phyloP scores from a whole-genome alignment of 2,888 invertebrate species.

The Agriopis aurantiaria region DNA sequence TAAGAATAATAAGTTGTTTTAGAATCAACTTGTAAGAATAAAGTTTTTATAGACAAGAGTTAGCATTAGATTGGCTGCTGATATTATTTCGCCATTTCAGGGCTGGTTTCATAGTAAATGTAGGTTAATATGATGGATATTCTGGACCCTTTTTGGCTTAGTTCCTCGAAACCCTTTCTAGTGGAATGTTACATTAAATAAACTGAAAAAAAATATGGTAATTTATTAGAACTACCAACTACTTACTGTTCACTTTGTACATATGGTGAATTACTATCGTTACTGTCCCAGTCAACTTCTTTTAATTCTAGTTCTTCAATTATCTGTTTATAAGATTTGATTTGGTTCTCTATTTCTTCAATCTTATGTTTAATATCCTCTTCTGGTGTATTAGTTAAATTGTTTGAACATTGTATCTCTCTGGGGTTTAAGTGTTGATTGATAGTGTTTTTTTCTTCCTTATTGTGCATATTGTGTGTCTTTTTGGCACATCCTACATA shows the following conservation, averaged over 20 bases:
- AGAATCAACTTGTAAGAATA: no score
- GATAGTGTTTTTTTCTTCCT: background rate
- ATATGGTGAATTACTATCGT: slow-evolving; percentile 25
- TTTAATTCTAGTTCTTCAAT: slow-evolving; percentile 28
- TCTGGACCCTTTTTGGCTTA: no score
- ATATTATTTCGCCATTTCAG: no score
- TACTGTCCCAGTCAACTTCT: slow-evolving; percentile 30
- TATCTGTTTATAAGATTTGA: background rate
- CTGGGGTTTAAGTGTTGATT: background rate
- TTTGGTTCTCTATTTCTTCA: slow-evolving; percentile 7
- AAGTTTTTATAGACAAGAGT: no score
- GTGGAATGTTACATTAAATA: background rate
- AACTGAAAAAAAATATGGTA: background rate
- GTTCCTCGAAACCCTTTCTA: no score
- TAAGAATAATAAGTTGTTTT: no score
- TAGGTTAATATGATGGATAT: no score
- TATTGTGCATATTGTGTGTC: background rate
- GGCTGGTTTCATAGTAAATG: no score
- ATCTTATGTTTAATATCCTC: slow-evolving; percentile 4
- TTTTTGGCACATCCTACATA: background rate
- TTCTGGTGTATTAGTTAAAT: background rate
- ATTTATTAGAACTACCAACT: slow-evolving; percentile 12
- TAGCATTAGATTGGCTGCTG: no score
- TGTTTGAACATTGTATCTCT: background rate
- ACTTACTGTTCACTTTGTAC: slow-evolving; percentile 35